Percentiles rank a stretch among this genome's conserved stretches.
Conservation (phyloP, 64 coral and sea anemone genomes). For the Montipora capricornis region DNA sequence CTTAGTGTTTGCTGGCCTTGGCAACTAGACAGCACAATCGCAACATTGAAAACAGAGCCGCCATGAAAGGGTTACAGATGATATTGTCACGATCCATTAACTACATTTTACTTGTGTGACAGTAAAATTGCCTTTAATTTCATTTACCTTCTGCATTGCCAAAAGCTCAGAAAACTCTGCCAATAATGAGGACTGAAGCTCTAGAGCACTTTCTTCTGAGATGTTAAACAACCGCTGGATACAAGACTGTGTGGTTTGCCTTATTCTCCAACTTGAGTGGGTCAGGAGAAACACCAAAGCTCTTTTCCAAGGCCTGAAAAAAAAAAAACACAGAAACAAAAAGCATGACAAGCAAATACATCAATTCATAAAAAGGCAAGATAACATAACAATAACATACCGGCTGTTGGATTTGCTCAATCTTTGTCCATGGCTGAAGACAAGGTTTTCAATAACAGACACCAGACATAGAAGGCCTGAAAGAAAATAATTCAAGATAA, state of each 20-base stretch:
- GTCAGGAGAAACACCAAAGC: slow-evolving; percentile 82
- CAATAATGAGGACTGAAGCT: slow-evolving; percentile 69
- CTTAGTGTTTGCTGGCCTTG: no score
- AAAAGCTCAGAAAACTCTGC: slow-evolving; percentile 81
- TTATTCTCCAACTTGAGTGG: slow-evolving; percentile 59
- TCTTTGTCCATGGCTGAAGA: slow-evolving; percentile 57
- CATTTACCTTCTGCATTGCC: slow-evolving; percentile 72
- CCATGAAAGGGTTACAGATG: no score
- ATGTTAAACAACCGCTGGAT: slow-evolving; percentile 63
- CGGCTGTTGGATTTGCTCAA: slow-evolving; percentile 59
- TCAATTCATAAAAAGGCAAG: not conserved
- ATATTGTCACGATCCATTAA: no score
- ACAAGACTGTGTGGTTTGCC: slow-evolving; percentile 64
- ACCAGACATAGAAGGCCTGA: slow-evolving; percentile 37
- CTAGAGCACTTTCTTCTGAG: slow-evolving; percentile 38
- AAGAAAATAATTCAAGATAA: not conserved
- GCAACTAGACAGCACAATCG: no score
- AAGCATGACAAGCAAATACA: not conserved
- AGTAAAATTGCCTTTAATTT: no score
- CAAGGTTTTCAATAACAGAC: slow-evolving; percentile 26
- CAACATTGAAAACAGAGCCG: no score
- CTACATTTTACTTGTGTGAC: no score
- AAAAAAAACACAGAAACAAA: not conserved
- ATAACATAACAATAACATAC: slow-evolving; percentile 20
- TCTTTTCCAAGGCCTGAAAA: slow-evolving; percentile 76